A percentile compares a stretch with the other conserved stretches of the same genome.
Conservation (phyloP, 2,888 invertebrate genomes). For the Sturmia bella region DNA sequence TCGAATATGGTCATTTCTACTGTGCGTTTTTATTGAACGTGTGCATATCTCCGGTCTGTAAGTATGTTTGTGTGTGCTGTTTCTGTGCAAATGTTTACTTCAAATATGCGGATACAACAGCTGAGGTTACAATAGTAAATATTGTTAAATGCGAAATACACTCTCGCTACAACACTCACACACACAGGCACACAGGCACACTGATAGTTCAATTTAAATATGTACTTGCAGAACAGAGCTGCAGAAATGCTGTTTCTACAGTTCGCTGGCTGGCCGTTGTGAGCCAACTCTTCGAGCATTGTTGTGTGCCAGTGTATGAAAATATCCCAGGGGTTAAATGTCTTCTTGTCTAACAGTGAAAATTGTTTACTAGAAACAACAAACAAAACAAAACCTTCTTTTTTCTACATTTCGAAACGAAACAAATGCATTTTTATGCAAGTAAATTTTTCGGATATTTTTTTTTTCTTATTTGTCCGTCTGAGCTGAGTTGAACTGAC, state of each 20-base stretch:
- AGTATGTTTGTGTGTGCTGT: constrained; percentile 47
- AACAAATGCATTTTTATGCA: constrained; percentile 57
- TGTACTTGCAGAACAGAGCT: constrained; percentile 22
- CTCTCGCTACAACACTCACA: neutral
- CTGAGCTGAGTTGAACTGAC: too few relatives aligned
- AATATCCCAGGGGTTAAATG: constrained; percentile 61
- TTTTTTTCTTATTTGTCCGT: neutral
- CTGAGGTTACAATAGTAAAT: constrained; percentile 69
- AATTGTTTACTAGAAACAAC: constrained; percentile 24
- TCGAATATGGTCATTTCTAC: too few relatives aligned
- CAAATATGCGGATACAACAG: constrained; percentile 68
- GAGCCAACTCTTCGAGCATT: neutral
- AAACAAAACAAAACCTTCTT: neutral
- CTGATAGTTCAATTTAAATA: constrained; percentile 22
- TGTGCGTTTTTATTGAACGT: too few relatives aligned
- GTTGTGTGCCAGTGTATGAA: constrained; percentile 9
- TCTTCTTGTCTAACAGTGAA: constrained; percentile 61
- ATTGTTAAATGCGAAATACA: constrained; percentile 56
- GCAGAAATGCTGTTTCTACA: constrained; percentile 14
- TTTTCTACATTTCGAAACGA: constrained; percentile 12
- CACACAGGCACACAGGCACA: neutral
- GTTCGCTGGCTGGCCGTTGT: constrained; percentile 4
- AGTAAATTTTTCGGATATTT: constrained; percentile 15
- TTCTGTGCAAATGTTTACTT: constrained; percentile 65
- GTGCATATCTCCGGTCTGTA: too few relatives aligned